Conservation (phyloP, 2,888 invertebrate genomes). For the Mesochorus sp. region DNA sequence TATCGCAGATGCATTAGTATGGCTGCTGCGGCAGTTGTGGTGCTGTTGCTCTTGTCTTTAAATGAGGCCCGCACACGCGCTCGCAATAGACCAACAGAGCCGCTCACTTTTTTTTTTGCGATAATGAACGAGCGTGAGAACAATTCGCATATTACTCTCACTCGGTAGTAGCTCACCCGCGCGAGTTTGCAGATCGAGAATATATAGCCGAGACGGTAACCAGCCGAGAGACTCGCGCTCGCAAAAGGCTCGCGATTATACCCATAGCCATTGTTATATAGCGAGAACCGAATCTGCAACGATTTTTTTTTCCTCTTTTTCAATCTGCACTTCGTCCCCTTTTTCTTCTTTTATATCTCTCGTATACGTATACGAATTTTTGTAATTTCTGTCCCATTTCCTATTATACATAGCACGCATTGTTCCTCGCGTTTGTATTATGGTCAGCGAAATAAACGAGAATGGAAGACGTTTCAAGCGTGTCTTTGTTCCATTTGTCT, state of each 20-base stretch:
- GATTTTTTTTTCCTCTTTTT: conserved; percentile 14
- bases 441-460: conserved; percentile 22
- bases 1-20: not conserved
- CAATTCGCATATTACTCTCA: conserved; percentile 72
- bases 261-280: conserved; percentile 22
- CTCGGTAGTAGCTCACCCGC: conserved; percentile 52
- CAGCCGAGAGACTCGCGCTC: no score
- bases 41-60: conserved; percentile 8
- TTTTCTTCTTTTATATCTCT: conserved; percentile 5
- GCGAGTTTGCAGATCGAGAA: not conserved
- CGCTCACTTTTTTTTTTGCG: conserved; percentile 58
- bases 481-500: not conserved
- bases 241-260: conserved; percentile 35
- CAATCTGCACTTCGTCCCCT: not conserved
- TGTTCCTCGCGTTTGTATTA: not conserved
- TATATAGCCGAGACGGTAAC: not conserved
- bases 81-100: not conserved
- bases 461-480: not conserved
- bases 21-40: not conserved
- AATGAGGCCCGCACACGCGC: conserved; percentile 40
- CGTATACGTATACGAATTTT: conserved; percentile 4
- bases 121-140: conserved; percentile 70
- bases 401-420: no score
- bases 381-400: conserved; percentile 21
- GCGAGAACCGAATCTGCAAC: conserved; percentile 10